Evolutionary conservation across 2,888 invertebrate species (phyloP).

Genomic region (Idaea straminata): DNA sequence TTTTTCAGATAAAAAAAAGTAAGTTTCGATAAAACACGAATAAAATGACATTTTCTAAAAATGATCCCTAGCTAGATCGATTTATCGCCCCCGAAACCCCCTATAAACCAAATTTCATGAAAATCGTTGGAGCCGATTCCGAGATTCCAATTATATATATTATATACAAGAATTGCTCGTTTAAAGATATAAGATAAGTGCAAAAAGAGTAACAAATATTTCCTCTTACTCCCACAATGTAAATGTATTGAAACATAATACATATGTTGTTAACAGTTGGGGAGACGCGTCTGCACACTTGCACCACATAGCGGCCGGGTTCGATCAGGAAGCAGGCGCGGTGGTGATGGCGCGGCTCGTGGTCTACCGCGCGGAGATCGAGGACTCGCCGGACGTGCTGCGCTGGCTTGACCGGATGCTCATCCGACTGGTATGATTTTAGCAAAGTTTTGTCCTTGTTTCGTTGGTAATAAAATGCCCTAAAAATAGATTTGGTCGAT

Average conservation of each 20-base stretch:
- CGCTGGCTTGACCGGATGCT: constrained; percentile 99
- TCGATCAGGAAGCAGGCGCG: constrained; percentile 99
- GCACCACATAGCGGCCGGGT: constrained; percentile 95
- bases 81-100: no score
- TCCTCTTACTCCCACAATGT: background rate
- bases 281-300: constrained; percentile 95
- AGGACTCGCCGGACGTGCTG: constrained; percentile 97
- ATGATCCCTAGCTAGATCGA: no score
- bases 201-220: background rate
- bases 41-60: no score
- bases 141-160: no score
- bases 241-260: constrained; percentile 10
- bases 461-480: no score
- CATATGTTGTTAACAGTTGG: constrained; percentile 84
- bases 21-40: no score
- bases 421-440: constrained; percentile 89
- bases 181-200: no score
- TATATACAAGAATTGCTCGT: no score
- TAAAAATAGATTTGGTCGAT: no score
- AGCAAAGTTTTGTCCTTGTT: background rate
- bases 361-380: constrained; percentile 96
- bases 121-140: no score
- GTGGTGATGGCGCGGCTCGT: constrained; percentile 98
- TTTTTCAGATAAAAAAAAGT: no score
- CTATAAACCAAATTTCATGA: no score